Evolutionary conservation across 53 echinoderm and acorn worm species (phyloP), one percentile per base, ranked within the genome.

Genomic region (Temnopleurus reevesii): DNA sequence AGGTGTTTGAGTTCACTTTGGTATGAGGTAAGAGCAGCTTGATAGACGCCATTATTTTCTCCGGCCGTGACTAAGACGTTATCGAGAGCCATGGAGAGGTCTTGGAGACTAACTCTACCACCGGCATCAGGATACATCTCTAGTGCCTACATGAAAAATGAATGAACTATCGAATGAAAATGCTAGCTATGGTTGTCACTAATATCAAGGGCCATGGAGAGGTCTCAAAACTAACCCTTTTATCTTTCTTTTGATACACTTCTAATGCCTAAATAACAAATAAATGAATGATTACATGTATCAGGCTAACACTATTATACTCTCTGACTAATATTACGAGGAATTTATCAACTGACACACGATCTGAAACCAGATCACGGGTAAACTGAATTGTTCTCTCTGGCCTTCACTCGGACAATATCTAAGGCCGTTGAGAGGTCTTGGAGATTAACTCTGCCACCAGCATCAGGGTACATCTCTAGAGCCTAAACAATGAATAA

Each of bases 1-100:
- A 97, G 90, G 71, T 97, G 91, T 83, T 93, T 97, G 45, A 97
- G 90, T 83, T 97, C 98, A 17, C 89, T 60, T 59, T 97, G 98
- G 64, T 93, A 95, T 12, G 94, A 91, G 53, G 95, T 93, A 38
- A 97, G 81, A 18, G 98, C 98, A 41, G 95, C 95, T 86, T 97
- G 98, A 63, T 93, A 97, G 26, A 97, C 87, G 10, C 95, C 98
- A 87, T 97, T 92, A 61, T 81, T 91, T 49, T 97, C 98, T 1
- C 95, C 95, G 1, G 92, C 93, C 18, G 93, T 92, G 87, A 93
- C 12, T 0, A 97, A 85, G 8, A 95, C 86, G 34, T 97, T 93
- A 65, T 97, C 98, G 59, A 97, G 90, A 9, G 95, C 93, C 36
- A 57, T 49, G 1, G 98, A 95, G 12, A 97, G 65, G 31, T 95